phyloP scores from a whole-genome alignment of 2,888 invertebrate species.

The Lithophane socia region DNA sequence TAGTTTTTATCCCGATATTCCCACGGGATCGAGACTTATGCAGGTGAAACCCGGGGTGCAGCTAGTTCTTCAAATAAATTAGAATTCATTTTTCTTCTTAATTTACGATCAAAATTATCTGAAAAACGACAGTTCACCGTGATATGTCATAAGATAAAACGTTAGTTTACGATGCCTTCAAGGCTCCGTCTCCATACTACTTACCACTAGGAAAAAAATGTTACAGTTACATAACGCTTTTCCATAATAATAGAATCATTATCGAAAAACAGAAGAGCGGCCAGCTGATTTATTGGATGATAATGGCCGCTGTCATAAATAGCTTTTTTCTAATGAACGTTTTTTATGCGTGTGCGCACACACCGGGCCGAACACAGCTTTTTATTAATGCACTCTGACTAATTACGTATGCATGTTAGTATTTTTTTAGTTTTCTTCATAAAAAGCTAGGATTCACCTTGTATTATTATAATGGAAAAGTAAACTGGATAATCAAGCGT shows the following conservation, averaged over 20 bases:
- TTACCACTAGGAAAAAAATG: constrained; percentile 80
- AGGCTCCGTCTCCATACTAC: constrained; percentile 73
- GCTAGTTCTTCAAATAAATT: not conserved
- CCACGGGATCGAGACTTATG: too few species aligned
- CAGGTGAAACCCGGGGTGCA: too few species aligned
- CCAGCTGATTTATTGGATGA: constrained; percentile 91
- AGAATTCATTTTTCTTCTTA: not conserved
- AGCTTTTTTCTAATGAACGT: constrained; percentile 88
- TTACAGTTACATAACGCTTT: constrained; percentile 90
- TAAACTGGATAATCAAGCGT: constrained; percentile 59
- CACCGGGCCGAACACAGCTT: constrained; percentile 82
- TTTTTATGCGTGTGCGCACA: constrained; percentile 81
- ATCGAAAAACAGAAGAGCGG: constrained; percentile 91
- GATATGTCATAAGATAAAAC: not conserved
- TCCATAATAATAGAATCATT: constrained; percentile 91
- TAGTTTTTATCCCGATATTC: too few species aligned
- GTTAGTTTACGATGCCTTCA: not conserved
- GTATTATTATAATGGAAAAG: constrained; percentile 75
- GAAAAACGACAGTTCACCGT: not conserved
- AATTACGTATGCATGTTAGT: constrained; percentile 82
- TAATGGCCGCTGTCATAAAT: constrained; percentile 90
- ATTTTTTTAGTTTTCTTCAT: constrained; percentile 66
- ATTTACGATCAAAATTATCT: not conserved
- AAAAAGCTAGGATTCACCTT: constrained; percentile 77
- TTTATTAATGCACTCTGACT: constrained; percentile 82